Percentiles rank a stretch among this genome's conserved stretches.
phyloP scores from a whole-genome alignment of 2,888 invertebrate genomes.

The Ferrisia virgata region DNA sequence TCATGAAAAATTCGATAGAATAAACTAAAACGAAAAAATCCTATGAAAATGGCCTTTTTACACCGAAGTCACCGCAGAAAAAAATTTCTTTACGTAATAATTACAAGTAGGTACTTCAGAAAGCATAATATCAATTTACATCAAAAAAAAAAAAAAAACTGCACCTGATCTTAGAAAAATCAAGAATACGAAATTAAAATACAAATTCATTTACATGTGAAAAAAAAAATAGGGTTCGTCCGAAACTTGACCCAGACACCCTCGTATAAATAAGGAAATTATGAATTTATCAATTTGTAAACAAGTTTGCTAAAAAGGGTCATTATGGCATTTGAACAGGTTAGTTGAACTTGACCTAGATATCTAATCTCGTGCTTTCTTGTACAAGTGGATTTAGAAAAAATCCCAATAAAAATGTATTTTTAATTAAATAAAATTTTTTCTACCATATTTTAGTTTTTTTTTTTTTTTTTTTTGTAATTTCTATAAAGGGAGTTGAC shows the following conservation, averaged over 20 bases:
- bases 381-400: background rate
- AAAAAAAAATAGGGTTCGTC: background rate
- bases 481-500: too few species aligned
- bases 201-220: background rate
- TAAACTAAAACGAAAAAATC: too few species aligned
- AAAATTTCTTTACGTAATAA: too few species aligned
- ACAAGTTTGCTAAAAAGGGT: background rate
- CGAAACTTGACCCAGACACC: background rate
- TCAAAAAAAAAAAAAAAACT: background rate
- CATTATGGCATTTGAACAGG: background rate
- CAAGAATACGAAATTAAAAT: background rate
- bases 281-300: background rate
- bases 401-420: too few species aligned
- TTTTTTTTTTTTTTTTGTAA: too few species aligned
- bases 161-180: background rate
- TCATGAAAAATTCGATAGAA: too few species aligned
- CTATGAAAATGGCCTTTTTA: too few species aligned
- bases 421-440: too few species aligned
- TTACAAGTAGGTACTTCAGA: too few species aligned
- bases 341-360: slow-evolving; percentile 3
- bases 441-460: too few species aligned
- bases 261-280: background rate
- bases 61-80: too few species aligned
- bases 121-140: background rate
- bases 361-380: background rate